A percentile compares a stretch with the other conserved stretches of the same genome.
phyloP scores from a whole-genome alignment of 2,797 vertebrate genomes.

The Hyperoplus lanceolatus region DNA sequence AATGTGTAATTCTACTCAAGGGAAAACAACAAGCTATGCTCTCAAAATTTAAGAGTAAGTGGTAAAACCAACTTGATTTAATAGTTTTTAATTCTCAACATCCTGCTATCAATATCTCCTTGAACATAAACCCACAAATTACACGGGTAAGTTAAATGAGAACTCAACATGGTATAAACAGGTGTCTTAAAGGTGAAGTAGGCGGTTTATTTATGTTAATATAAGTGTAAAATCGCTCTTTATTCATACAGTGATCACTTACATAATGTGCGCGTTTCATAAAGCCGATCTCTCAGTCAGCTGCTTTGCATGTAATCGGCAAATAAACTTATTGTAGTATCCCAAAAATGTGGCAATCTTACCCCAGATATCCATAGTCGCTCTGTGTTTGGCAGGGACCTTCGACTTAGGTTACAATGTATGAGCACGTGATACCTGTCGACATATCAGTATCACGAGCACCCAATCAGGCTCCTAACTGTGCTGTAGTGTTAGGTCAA shows the following conservation, averaged over 20 bases:
- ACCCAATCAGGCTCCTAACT: slow-evolving; percentile 14
- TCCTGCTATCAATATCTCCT: background rate
- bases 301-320: too few relatives aligned
- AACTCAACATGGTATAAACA: background rate
- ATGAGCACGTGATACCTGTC: slow-evolving; percentile 35
- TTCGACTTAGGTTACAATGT: slow-evolving; percentile 16
- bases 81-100: background rate
- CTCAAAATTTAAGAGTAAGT: background rate
- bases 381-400: slow-evolving; percentile 16
- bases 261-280: too few relatives aligned
- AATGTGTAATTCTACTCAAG: slow-evolving; percentile 12
- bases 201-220: too few relatives aligned
- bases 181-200: background rate
- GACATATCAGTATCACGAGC: slow-evolving; percentile 41
- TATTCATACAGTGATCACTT: too few relatives aligned
- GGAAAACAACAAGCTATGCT: slow-evolving; percentile 26
- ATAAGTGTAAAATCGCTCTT: too few relatives aligned
- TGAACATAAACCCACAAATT: background rate
- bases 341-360: background rate
- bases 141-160: background rate
- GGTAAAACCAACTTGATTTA: background rate
- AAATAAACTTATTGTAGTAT: too few relatives aligned
- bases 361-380: slow-evolving; percentile 7
- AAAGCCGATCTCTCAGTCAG: too few relatives aligned
- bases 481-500: slow-evolving; percentile 17